Evolutionary conservation across 2,113 vertebrate species (phyloP), one percentile per base, ranked within the genome.

Genomic region (Dipodomys merriami): DNA sequence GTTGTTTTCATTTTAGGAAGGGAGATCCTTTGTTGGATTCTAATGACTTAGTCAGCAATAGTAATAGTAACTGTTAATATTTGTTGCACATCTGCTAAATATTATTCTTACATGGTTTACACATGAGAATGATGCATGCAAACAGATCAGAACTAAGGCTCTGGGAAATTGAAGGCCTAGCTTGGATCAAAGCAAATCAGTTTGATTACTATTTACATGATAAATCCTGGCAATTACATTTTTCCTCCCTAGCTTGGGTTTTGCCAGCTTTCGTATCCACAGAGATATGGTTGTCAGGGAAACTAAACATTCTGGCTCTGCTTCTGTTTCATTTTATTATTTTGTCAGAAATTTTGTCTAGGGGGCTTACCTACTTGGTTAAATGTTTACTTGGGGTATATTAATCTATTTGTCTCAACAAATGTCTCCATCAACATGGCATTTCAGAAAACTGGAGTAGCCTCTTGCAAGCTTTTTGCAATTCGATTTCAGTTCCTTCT

Each of bases 341-440:
- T 77, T 64, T 68, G 67, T 62, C n/a, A 87, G 30, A 20, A 22
- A 91, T 83, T 91, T 73, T 81, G 64, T 76, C 86, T 82, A 83
- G 16, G 20, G 49, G 10, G 10, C 57, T 68, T 77, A 53, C 12
- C 49, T 39, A 71, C 64, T 46, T 79, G 25, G 18, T 11, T 82
- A 74, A 81, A 65, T 68, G 68, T n/a, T 72, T 74, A 23, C 27
- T 74, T 71, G 25, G 27, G 27, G 6, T 76, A 22, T 68, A 82
- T 57, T 67, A 93, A 67, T 11, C 20, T 69, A 39, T 62, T 25
- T 35, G 33, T 30, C 15, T 67, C 33, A 57, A 57, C 67, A 80
- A 88, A 35, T 67, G 71, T 29, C 22, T 73, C 39, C 68, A 57
- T 13, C 44, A 23, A 25, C 25, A 30, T 19, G 46, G 12, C 57